These are phyloP conservation scores for Didymodactylos carnosus DNA, from an alignment of 2,888 invertebrate genomes.

Conservation along the genomic window DNA sequence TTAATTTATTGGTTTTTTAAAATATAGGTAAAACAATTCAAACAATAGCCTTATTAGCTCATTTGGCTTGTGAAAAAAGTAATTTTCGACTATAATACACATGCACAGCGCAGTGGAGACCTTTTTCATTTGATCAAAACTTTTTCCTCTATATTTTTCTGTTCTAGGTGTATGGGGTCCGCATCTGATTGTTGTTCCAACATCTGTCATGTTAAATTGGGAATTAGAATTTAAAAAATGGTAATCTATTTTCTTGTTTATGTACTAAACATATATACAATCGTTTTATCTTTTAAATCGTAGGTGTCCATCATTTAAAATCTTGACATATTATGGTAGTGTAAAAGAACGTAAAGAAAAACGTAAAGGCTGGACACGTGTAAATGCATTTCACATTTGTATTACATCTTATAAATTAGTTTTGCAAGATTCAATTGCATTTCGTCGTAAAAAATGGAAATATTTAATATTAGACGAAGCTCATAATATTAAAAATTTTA, in stretches of 20 bases:
- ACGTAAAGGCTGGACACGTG: slow-evolving; percentile 75
- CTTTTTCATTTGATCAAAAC: neutral
- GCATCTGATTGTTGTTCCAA: slow-evolving; percentile 91
- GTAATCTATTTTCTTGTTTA: too few species aligned
- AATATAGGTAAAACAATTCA: slow-evolving; percentile 75
- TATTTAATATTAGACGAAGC: slow-evolving; percentile 88
- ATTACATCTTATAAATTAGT: slow-evolving; percentile 93
- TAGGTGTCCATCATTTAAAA: slow-evolving; percentile 96
- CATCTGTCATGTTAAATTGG: slow-evolving; percentile 98
- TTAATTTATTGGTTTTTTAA: neutral
- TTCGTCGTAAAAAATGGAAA: slow-evolving; percentile 89
- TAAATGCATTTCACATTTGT: slow-evolving; percentile 82
- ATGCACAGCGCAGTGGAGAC: neutral
- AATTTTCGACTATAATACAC: too few species aligned
- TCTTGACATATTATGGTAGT: slow-evolving; percentile 87
- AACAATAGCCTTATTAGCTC: slow-evolving; percentile 76
- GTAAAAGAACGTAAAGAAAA: slow-evolving; percentile 61
- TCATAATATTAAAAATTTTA: slow-evolving; percentile 98
- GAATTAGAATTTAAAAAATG: slow-evolving; percentile 99
- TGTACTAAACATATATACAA: too few species aligned
- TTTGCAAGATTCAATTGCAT: slow-evolving; percentile 91
- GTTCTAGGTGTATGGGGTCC: slow-evolving; percentile 58
- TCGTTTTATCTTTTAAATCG: too few species aligned
- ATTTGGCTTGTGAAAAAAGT: slow-evolving; percentile 69
- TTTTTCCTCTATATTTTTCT: neutral